These are phyloP conservation scores for Oedothorax gibbosus DNA, from an alignment of 1,140 invertebrate genomes.

Conservation along the genomic window DNA sequence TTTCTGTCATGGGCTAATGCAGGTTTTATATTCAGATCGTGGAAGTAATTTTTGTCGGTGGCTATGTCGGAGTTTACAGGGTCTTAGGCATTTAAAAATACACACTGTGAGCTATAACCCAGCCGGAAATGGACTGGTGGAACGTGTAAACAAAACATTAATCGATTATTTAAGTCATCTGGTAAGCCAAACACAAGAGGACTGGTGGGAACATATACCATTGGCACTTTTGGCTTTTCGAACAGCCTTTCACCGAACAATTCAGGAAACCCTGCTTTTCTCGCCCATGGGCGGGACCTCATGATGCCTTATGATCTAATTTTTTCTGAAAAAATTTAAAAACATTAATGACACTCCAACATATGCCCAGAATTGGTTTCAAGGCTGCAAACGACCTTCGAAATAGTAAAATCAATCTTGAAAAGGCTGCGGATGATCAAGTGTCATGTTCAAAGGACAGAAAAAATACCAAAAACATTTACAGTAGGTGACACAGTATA, in stretches of 20 bases:
- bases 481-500: neutral
- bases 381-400: neutral
- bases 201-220: slow-evolving; percentile 2
- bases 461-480: neutral
- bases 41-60: neutral
- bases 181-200: neutral
- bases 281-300: neutral
- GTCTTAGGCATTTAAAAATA: neutral
- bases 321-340: neutral
- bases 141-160: slow-evolving; percentile 32
- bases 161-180: neutral
- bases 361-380: neutral
- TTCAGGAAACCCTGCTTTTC: neutral
- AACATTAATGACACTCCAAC: neutral
- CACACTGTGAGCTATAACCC: neutral
- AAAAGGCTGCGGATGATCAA: neutral
- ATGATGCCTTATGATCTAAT: neutral
- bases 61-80: neutral
- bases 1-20: neutral
- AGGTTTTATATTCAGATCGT: neutral
- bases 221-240: neutral
- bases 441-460: neutral
- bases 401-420: neutral
- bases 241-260: neutral
- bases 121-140: slow-evolving; percentile 3